phyloP scores from a whole-genome alignment of 2,113 vertebrate genomes.

The Eudyptes chrysolophus region DNA sequence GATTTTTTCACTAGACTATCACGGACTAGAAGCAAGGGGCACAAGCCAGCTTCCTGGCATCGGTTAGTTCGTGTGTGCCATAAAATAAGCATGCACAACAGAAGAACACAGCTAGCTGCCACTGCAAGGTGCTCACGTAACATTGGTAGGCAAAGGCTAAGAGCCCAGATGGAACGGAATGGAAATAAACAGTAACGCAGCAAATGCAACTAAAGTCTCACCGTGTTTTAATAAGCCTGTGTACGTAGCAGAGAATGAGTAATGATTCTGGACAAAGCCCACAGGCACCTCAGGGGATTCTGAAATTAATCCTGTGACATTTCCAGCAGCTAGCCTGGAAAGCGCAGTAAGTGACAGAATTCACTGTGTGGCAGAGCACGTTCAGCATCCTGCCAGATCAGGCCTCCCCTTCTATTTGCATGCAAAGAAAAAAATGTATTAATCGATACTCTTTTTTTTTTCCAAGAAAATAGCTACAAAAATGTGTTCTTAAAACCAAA shows the following conservation, averaged over 20 bases:
- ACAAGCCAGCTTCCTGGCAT: neutral
- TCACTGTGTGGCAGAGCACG: neutral
- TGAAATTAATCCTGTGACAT: slow-evolving; percentile 23
- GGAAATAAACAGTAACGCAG: neutral
- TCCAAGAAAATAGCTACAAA: neutral
- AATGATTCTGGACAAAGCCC: slow-evolving; percentile 21
- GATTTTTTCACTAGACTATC: neutral
- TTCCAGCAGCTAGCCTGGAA: slow-evolving; percentile 17
- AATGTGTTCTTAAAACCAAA: neutral
- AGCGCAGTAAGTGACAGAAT: neutral
- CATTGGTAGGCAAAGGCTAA: neutral
- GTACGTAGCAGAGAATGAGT: neutral
- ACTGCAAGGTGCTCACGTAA: neutral
- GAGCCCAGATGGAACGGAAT: neutral
- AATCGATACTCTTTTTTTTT: neutral
- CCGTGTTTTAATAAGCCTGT: neutral
- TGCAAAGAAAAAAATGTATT: neutral
- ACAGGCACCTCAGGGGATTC: neutral
- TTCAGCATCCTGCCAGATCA: neutral
- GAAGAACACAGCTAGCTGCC: neutral
- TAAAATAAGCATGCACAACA: neutral
- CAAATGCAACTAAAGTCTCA: neutral
- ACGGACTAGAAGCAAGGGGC: neutral
- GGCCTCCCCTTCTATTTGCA: neutral
- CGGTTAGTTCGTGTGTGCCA: neutral